Evolutionary conservation across 2,888 invertebrate species (phyloP).

Genomic region (Perdita meconis): DNA sequence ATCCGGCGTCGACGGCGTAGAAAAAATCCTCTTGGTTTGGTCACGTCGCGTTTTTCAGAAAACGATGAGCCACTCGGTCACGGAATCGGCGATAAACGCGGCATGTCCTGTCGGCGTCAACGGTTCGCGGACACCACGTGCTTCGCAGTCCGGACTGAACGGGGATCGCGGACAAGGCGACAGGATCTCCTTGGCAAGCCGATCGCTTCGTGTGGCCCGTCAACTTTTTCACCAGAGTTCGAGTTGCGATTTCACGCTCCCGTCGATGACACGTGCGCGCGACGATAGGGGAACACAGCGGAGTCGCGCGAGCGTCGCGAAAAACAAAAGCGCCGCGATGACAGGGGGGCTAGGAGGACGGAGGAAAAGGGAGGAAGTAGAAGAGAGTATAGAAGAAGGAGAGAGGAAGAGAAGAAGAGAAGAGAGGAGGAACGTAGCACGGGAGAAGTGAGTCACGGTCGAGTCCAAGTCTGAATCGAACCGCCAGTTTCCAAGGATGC

Average conservation of each 20-base stretch:
- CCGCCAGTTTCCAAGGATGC: slow-evolving; percentile 83
- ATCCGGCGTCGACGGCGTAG: slow-evolving; percentile 26
- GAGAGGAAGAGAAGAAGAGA: slow-evolving; percentile 2
- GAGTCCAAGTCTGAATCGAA: slow-evolving; percentile 70
- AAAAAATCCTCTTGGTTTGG: slow-evolving; percentile 1
- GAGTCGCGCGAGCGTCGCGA: slow-evolving; percentile 4
- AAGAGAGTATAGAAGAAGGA: slow-evolving; percentile 15
- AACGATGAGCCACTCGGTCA: slow-evolving; percentile 8
- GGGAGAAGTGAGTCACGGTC: slow-evolving; percentile 49
- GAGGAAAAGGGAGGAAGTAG: slow-evolving; percentile 9
- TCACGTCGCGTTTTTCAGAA: background rate
- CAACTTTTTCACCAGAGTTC: slow-evolving; percentile 24
- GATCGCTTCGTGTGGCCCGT: background rate
- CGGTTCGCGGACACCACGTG: slow-evolving; percentile 39
- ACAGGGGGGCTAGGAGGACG: background rate
- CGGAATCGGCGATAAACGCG: slow-evolving; percentile 18
- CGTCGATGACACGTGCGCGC: slow-evolving; percentile 62
- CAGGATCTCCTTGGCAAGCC: background rate
- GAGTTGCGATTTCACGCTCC: slow-evolving; percentile 54
- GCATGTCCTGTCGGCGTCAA: slow-evolving; percentile 25
- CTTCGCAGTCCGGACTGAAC: slow-evolving; percentile 6
- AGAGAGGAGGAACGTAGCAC: slow-evolving; percentile 16
- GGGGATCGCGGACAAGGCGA: background rate
- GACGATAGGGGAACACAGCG: background rate
- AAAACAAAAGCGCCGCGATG: slow-evolving; percentile 1